Evolutionary conservation across 1,140 invertebrate genomes (phyloP), one percentile per base, ranked within the genome.

Genomic region (Mercenaria mercenaria): DNA sequence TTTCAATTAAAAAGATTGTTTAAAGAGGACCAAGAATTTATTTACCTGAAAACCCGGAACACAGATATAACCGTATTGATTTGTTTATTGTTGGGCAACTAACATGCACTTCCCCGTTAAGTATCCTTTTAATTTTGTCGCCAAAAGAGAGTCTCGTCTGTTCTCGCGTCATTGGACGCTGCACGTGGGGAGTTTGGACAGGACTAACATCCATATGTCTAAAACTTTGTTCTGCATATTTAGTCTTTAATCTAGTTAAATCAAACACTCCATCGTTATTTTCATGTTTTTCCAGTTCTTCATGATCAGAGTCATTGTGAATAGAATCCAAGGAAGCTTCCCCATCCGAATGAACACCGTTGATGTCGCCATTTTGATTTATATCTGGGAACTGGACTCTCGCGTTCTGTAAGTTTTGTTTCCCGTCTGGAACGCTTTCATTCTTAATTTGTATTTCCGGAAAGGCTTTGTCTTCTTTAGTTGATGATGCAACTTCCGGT

Each of bases 21-120:
- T n/a, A n/a, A 47, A 47, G 15, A 47, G 43, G 15, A 47, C 15
- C 15, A 8, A 47, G 15, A 47, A 47, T 47, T 8, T 23, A 37
- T 83, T 89, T 92, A 95, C 95, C 95, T 90, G 93, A 85, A 64
- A 92, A 93, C 29, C 92, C 94, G 4, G 93, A 91, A 56, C 92
- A 88, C 29, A 95, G 26, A 74, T 94, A 95, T n/a, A 95, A 74
- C 26, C 89, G 88, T 13, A 95, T 82, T 0, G 91, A 83, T 79
- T 91, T 94, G 32, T 91, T 88, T 39, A 92, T 91, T 3, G 91
- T 74, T 20, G 91, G 91, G 90, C 93, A 94, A 15, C 79, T 77
- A 23, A 91, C 76, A 47, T 95, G 91, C n/a, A 95, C 91, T n/a
- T 91, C 39, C 34, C 95, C 95, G 72, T 91, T 76, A 13, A 95